Evolutionary conservation across 2,888 invertebrate species (phyloP).

Genomic region (Cantharis lateralis): DNA sequence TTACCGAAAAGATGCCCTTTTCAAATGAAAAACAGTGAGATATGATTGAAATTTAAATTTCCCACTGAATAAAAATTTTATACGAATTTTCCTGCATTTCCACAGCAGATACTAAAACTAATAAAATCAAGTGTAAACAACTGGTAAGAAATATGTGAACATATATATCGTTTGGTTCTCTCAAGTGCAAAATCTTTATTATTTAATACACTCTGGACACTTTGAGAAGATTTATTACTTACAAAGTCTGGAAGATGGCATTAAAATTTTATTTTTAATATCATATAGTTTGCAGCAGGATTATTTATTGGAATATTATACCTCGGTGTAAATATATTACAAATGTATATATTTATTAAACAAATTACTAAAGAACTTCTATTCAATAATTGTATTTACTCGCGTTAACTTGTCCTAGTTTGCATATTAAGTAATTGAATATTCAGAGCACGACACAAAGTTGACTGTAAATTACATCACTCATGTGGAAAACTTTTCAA

Average conservation of each 20-base stretch:
- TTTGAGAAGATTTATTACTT: neutral
- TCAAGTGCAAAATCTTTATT: neutral
- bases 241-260: neutral
- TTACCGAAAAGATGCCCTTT: too few relatives aligned
- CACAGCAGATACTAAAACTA: neutral
- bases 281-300: too few relatives aligned
- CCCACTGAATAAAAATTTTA: too few relatives aligned
- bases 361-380: neutral
- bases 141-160: neutral
- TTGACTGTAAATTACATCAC: constrained; percentile 7
- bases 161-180: neutral
- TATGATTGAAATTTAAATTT: too few relatives aligned
- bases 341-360: neutral
- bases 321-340: neutral
- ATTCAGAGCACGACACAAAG: constrained; percentile 13
- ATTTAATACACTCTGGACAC: neutral
- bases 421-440: constrained; percentile 9
- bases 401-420: constrained; percentile 9
- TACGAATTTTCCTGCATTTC: neutral
- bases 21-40: too few relatives aligned
- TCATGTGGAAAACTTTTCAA: constrained; percentile 13
- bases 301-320: neutral
- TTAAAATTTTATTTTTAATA: neutral
- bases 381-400: constrained; percentile 5
- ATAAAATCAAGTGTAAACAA: neutral